Percentiles rank a stretch among this genome's conserved stretches.
These are phyloP conservation scores for Volucella zonaria DNA, from an alignment of 2,888 invertebrate species.

Conservation along the genomic window DNA sequence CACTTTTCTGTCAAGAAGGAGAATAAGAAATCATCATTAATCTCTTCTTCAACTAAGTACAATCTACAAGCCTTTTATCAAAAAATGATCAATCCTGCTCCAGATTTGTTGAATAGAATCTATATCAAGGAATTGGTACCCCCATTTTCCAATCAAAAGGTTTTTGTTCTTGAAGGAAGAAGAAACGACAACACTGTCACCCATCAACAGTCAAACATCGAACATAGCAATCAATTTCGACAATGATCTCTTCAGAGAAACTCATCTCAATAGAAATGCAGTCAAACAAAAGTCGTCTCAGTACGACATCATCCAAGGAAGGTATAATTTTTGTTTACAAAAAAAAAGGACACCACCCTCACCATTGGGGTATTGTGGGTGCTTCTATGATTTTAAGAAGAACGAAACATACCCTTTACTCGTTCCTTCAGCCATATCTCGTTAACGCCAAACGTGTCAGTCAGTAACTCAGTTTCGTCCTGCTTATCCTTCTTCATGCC, in stretches of 20 bases:
- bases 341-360: not conserved
- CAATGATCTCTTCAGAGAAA: not conserved
- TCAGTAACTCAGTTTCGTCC: conserved; percentile 42
- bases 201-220: conserved; percentile 2
- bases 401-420: not conserved
- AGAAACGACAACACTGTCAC: conserved; percentile 16
- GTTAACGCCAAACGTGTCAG: conserved; percentile 55
- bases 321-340: not conserved
- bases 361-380: too few relatives aligned
- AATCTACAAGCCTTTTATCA: too few relatives aligned
- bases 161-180: too few relatives aligned
- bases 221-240: conserved; percentile 33
- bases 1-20: too few relatives aligned
- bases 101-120: too few relatives aligned
- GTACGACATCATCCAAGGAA: conserved; percentile 21
- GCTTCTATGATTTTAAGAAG: too few relatives aligned
- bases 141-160: too few relatives aligned
- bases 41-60: too few relatives aligned
- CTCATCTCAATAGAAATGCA: not conserved
- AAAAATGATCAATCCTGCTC: too few relatives aligned
- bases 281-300: conserved; percentile 34
- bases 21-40: too few relatives aligned
- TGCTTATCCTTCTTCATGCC: not conserved
- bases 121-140: too few relatives aligned
- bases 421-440: conserved; percentile 20